These are phyloP conservation scores for Aphelocoma californica DNA, from an alignment of 2,797 vertebrate genomes.

Conservation along the genomic window DNA sequence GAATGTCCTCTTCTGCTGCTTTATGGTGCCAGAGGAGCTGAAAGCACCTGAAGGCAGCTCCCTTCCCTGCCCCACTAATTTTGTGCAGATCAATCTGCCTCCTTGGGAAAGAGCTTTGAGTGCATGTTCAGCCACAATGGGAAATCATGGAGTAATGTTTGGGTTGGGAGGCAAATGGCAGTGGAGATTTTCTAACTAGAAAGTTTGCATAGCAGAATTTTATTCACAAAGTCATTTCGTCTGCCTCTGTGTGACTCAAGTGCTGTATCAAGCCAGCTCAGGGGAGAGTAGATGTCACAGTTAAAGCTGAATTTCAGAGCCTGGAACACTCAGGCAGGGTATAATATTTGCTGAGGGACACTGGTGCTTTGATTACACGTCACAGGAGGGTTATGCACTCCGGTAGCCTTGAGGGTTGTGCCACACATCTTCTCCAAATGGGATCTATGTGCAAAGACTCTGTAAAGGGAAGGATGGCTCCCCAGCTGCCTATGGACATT, in stretches of 20 bases:
- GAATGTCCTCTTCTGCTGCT: background rate
- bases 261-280: background rate
- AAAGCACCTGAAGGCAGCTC: background rate
- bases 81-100: background rate
- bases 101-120: background rate
- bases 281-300: background rate
- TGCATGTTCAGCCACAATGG: background rate
- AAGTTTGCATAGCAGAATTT: constrained; percentile 9
- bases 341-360: constrained; percentile 36
- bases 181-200: background rate
- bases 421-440: background rate
- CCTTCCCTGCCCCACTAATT: background rate
- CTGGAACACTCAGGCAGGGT: background rate
- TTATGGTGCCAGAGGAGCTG: background rate
- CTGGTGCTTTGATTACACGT: background rate
- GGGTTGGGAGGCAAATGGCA: background rate
- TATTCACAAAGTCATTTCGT: background rate
- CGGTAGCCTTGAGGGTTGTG: constrained; percentile 2
- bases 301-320: background rate
- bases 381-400: background rate
- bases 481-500: constrained; percentile 22
- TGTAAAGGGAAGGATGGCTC: background rate
- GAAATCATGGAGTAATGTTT: background rate
- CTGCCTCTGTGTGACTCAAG: background rate
- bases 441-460: background rate